A percentile compares a stretch with the other conserved stretches of the same genome.
These are phyloP conservation scores for Origma solitaria DNA, from an alignment of 2,113 vertebrate species.

Conservation along the genomic window DNA sequence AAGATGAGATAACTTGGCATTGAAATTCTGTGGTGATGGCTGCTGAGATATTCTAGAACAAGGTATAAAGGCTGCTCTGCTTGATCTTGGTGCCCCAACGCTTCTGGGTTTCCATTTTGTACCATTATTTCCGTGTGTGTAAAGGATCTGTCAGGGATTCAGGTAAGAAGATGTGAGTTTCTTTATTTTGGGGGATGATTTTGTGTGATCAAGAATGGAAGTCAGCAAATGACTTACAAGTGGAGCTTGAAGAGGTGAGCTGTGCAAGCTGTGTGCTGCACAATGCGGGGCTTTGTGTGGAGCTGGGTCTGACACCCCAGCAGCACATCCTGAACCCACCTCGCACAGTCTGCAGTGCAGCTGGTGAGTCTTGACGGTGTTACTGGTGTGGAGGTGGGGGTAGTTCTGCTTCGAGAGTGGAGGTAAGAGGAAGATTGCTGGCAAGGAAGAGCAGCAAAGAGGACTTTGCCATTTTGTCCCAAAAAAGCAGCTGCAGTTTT, in stretches of 20 bases:
- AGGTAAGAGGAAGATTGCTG: fast-evolving
- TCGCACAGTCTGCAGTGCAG: fast-evolving
- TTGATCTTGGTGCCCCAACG: background rate
- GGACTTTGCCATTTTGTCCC: background rate
- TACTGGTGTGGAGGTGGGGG: too few species aligned
- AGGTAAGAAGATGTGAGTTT: background rate
- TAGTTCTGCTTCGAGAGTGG: background rate
- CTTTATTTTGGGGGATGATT: background rate
- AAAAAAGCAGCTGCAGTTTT: background rate
- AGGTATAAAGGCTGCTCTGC: background rate
- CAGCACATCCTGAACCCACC: background rate
- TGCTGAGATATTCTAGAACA: background rate
- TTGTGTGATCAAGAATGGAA: background rate
- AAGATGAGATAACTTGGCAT: background rate
- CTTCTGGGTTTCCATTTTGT: background rate
- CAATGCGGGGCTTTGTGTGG: background rate
- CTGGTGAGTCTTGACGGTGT: background rate
- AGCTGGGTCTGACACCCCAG: background rate
- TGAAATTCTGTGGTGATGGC: background rate
- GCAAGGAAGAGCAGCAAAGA: background rate
- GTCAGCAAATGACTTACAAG: background rate
- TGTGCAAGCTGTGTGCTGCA: background rate
- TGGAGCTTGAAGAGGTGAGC: background rate
- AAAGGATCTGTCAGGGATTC: background rate
- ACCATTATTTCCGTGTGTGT: background rate